Base-by-base conservation (phyloP, 1,140 invertebrate genomes). In the Dreissena rostriformis region DNA sequence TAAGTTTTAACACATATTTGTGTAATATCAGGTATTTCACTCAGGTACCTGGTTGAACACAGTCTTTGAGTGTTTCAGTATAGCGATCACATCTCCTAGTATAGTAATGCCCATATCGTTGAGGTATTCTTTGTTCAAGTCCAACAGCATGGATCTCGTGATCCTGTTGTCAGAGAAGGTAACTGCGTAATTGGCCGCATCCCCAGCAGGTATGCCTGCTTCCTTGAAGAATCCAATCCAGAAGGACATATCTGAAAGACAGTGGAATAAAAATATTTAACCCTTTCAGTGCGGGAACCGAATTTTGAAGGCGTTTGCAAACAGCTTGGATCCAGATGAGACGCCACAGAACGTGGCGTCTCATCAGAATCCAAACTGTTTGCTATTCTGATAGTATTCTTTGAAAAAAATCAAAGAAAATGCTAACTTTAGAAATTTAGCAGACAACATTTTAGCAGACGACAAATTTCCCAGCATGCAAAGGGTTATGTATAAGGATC, bases 81-180 rank as follows among this genome's bases (percentile, higher is more conserved):
- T 97, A 17, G 96, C 96, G 90, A 97, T 97, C 68, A 97, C 95
- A 93, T 97, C 97, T 19, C 97, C 97, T 95, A 97, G 96, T 22
- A 96, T 94, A 0, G 95, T 95, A 8, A 97, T 97, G 1, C 96
- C 97, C 96, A 97, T 97, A 88, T 97, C 96, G 83, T 95, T 95
- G 11, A 97, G 93, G 90, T 97, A 96, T 90, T 97, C 96, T 91
- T 97, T 97, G 84, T 96, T 97, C 2, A 97, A 93, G 91, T 97
- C 97, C 66, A 96, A 90, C 28, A 97, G 90, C 97, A 97, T 97
- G 88, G 97, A 96, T 87, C 95, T 95, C 89, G 96, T 95, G 52
- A 97, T 97, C 72, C 97, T 94, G 92, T 97, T 97, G 87, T 97
- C 96, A 6, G 95, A 95, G 91, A 97, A 97, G n/a, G 95, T 96